Percentiles rank a stretch among this genome's conserved stretches.
These are phyloP conservation scores for Scaptomyza parva DNA, from an alignment of 2,888 invertebrate species.

Conservation along the genomic window DNA sequence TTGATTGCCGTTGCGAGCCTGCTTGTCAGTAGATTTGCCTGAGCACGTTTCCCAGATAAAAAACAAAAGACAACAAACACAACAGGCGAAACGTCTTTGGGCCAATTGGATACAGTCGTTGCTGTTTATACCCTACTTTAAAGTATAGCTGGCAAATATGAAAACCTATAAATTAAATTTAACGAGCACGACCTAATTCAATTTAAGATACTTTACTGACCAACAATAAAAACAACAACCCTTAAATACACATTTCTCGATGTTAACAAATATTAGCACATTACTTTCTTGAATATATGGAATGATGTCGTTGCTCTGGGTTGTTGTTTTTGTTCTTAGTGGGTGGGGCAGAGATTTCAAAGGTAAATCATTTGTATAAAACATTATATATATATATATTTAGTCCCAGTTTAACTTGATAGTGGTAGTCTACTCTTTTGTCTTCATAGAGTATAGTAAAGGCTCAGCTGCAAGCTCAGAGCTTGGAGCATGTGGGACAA, in stretches of 20 bases:
- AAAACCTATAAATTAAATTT: neutral
- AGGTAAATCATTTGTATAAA: too few species aligned
- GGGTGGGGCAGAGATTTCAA: too few species aligned
- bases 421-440: neutral
- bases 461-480: neutral
- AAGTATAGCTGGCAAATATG: neutral
- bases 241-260: too few species aligned
- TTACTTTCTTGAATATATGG: too few species aligned
- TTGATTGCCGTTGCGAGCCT: conserved; percentile 10
- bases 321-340: too few species aligned
- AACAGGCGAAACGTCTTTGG: neutral
- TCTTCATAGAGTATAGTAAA: conserved; percentile 13
- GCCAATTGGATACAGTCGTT: conserved; percentile 9
- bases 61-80: conserved; percentile 9
- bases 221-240: too few species aligned
- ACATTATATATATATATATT: too few species aligned
- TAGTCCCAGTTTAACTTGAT: too few species aligned
- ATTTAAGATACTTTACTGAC: neutral
- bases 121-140: conserved; percentile 18
- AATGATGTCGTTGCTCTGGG: too few species aligned
- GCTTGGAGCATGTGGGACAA: conserved; percentile 20
- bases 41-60: conserved; percentile 50
- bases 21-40: conserved; percentile 32
- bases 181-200: neutral
- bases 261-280: too few species aligned